Conservation (phyloP, 2,797 vertebrate species). For the Chelonia mydas region DNA sequence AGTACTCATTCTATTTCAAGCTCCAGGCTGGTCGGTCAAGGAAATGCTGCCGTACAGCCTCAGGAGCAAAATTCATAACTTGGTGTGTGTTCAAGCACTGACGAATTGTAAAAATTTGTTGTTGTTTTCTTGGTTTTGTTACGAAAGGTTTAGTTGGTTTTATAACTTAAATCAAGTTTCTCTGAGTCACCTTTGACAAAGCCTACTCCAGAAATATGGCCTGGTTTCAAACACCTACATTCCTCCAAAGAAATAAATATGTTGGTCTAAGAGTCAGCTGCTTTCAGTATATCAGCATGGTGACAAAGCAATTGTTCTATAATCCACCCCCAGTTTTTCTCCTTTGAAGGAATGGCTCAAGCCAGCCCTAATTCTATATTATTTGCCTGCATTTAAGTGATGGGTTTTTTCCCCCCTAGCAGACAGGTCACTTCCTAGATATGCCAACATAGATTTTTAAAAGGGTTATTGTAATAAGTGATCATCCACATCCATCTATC, state of each 20-base stretch:
- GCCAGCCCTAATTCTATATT: neutral
- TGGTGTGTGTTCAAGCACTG: conserved; percentile 47
- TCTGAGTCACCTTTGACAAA: conserved; percentile 59
- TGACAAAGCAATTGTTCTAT: conserved; percentile 64
- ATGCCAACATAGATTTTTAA: neutral
- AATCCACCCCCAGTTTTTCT: conserved; percentile 44
- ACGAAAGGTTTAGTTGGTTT: conserved; percentile 47
- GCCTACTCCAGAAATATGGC: neutral
- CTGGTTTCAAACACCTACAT: conserved; percentile 45
- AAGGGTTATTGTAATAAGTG: neutral
- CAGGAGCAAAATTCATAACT: conserved; percentile 52
- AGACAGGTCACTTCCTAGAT: neutral
- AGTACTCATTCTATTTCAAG: conserved; percentile 46
- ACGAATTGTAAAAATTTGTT: conserved; percentile 51
- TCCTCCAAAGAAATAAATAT: conserved; percentile 34
- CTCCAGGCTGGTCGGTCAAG: conserved; percentile 42
- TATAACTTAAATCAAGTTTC: conserved; percentile 42
- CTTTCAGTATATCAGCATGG: conserved; percentile 34
- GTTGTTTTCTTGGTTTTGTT: conserved; percentile 53
- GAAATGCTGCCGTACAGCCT: conserved; percentile 42
- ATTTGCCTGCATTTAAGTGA: neutral
- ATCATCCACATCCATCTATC: neutral
- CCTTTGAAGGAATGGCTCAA: neutral
- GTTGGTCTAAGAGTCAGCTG: conserved; percentile 21
- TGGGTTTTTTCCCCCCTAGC: neutral